Percentiles rank a stretch among this genome's conserved stretches.
phyloP scores from a whole-genome alignment of 2,113 vertebrate species.

The Sprattus sprattus region DNA sequence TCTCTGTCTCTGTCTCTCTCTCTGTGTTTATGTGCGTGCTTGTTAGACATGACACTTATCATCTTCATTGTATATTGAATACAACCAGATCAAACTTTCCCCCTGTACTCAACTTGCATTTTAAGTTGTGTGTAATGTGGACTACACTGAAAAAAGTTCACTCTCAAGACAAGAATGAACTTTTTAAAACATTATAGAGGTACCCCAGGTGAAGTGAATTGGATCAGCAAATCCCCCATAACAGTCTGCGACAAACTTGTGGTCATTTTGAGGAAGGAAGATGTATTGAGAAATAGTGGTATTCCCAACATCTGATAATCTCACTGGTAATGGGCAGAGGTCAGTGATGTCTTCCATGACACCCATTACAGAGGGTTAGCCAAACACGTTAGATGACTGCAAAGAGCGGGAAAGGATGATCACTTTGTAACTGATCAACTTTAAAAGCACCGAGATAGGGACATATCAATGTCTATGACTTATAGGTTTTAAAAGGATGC shows the following conservation, averaged over 20 bases:
- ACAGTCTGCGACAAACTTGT: not conserved
- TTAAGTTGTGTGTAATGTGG: too few species aligned
- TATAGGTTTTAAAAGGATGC: not conserved
- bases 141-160: too few species aligned
- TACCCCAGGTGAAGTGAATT: not conserved
- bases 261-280: not conserved
- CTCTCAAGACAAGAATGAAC: not conserved
- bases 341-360: not conserved
- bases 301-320: not conserved
- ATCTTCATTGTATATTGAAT: too few species aligned
- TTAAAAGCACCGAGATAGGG: too few species aligned
- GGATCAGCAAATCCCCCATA: not conserved
- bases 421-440: too few species aligned
- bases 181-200: not conserved
- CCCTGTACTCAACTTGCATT: too few species aligned
- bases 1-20: not conserved
- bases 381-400: not conserved
- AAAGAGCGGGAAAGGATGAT: not conserved
- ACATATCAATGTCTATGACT: not conserved
- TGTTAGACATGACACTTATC: not conserved
- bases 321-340: not conserved
- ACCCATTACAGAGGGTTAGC: not conserved
- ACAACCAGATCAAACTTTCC: not conserved
- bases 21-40: not conserved
- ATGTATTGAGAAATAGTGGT: not conserved